Evolutionary conservation across 2,888 invertebrate species (phyloP).

Genomic region (Hybos culiciformis): DNA sequence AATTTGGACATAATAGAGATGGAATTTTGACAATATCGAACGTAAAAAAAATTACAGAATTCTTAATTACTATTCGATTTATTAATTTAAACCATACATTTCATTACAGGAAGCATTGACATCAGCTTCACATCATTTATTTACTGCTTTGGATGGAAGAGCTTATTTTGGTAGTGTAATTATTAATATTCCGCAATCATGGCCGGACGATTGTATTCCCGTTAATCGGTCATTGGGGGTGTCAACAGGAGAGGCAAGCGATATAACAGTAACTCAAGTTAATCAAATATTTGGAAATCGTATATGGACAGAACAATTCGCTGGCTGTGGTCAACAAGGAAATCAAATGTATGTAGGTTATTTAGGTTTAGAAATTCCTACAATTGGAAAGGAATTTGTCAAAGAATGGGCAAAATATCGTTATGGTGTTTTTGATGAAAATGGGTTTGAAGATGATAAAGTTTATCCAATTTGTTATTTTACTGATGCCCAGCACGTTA

Average conservation of each 20-base stretch:
- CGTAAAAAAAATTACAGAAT: too few relatives aligned
- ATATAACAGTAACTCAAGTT: conserved; percentile 39
- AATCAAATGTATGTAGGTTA: conserved; percentile 43
- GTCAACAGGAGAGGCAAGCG: conserved; percentile 40
- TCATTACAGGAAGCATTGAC: conserved; percentile 14
- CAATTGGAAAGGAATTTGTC: conserved; percentile 37
- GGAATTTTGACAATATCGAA: too few relatives aligned
- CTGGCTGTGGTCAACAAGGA: conserved; percentile 43
- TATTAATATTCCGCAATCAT: conserved; percentile 44
- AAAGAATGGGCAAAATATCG: conserved; percentile 53
- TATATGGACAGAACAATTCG: conserved; percentile 48
- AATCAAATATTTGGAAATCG: conserved; percentile 39
- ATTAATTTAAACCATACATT: too few relatives aligned
- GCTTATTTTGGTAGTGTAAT: conserved; percentile 43
- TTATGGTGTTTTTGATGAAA: conserved; percentile 55
- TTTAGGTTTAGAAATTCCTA: conserved; percentile 25
- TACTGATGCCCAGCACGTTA: conserved; percentile 28
- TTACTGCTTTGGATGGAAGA: conserved; percentile 42
- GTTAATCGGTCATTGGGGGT: conserved; percentile 20
- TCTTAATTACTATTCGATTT: too few relatives aligned
- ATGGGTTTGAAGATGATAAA: conserved; percentile 43
- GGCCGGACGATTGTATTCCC: conserved; percentile 40
- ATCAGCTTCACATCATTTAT: conserved; percentile 42
- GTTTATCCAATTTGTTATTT: conserved; percentile 44
- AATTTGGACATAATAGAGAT: too few relatives aligned